phyloP scores from a whole-genome alignment of 2,797 vertebrate species.

The Chloroceryle inda region DNA sequence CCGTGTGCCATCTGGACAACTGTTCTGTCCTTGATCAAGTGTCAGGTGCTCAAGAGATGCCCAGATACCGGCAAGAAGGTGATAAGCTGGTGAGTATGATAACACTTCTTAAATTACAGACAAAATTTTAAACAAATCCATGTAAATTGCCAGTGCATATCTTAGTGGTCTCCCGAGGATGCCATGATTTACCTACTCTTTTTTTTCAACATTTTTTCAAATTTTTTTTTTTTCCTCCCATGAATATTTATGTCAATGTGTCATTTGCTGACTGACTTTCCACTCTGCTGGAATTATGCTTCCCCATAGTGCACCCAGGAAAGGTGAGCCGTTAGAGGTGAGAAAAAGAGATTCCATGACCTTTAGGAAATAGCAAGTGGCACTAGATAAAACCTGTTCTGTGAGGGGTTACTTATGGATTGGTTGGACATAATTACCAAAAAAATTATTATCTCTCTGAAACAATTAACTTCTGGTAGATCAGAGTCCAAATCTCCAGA shows the following conservation, averaged over 20 bases:
- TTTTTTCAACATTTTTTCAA: constrained; percentile 57
- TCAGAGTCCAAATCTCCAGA: background rate
- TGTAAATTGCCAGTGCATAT: constrained; percentile 50
- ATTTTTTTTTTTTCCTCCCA: constrained; percentile 63
- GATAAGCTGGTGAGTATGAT: background rate
- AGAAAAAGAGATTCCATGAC: constrained; percentile 80
- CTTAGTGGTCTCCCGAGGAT: constrained; percentile 24
- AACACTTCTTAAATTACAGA: constrained; percentile 24
- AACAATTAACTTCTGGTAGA: constrained; percentile 67
- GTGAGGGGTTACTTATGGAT: constrained; percentile 67
- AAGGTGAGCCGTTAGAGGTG: constrained; percentile 79
- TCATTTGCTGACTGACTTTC: constrained; percentile 79
- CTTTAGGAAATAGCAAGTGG: constrained; percentile 80
- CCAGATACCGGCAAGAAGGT: background rate
- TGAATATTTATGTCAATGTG: constrained; percentile 80
- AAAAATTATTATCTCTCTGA: constrained; percentile 74
- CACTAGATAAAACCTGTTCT: constrained; percentile 67
- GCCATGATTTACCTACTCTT: constrained; percentile 60
- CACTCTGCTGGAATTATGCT: constrained; percentile 79
- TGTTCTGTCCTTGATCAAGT: background rate
- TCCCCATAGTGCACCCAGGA: constrained; percentile 74
- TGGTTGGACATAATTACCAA: constrained; percentile 69
- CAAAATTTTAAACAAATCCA: constrained; percentile 60
- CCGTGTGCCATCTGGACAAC: background rate
- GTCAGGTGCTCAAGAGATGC: background rate